Conservation (phyloP, 2,113 vertebrate genomes). For the Phalacrocorax pelagicus region DNA sequence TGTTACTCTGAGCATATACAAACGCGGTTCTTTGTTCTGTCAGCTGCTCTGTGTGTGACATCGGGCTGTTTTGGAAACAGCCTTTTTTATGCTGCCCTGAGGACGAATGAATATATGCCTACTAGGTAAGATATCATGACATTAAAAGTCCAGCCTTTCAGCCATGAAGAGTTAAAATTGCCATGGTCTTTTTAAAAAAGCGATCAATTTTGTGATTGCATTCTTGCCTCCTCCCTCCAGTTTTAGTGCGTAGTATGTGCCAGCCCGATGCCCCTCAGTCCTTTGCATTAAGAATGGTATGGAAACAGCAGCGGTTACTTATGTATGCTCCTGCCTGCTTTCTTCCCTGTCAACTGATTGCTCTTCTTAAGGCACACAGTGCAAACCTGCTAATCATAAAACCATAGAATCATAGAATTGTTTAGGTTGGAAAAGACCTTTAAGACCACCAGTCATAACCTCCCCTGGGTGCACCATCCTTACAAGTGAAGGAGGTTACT, state of each 20-base stretch:
- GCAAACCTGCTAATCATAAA: not conserved
- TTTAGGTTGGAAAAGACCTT: too few relatives aligned
- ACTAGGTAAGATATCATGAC: not conserved
- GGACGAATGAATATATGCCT: not conserved
- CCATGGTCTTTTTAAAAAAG: not conserved
- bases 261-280: not conserved
- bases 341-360: not conserved
- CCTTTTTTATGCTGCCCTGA: not conserved
- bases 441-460: not conserved
- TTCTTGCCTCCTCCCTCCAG: not conserved
- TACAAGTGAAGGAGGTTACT: not conserved
- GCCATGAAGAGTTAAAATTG: not conserved
- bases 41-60: slow-evolving; percentile 37
- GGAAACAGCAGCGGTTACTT: not conserved
- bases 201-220: not conserved
- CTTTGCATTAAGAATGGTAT: not conserved
- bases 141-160: not conserved
- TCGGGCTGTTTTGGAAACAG: not conserved
- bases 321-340: not conserved
- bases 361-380: not conserved
- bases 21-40: not conserved
- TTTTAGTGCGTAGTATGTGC: not conserved
- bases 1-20: not conserved
- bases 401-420: too few relatives aligned
- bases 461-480: not conserved